These are phyloP conservation scores for Fregata magnificens DNA, from an alignment of 2,113 vertebrate genomes.

Conservation along the genomic window DNA sequence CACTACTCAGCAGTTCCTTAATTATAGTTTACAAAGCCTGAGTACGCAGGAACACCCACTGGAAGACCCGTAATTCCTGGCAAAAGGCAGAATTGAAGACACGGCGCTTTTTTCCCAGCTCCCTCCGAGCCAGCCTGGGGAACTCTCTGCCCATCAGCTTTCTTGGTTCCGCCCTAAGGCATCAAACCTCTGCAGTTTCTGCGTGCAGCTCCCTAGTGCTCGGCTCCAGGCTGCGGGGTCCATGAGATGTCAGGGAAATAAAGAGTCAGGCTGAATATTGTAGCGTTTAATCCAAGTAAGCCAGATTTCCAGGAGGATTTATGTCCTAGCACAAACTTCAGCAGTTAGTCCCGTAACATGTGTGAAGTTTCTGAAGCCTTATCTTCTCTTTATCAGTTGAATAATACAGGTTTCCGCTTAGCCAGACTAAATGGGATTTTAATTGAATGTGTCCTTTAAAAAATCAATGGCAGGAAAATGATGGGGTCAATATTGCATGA, in stretches of 20 bases:
- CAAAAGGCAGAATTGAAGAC: background rate
- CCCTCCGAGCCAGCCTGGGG: background rate
- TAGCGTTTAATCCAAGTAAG: accelerated
- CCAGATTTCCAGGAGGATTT: background rate
- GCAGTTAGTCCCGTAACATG: accelerated
- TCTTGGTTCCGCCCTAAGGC: background rate
- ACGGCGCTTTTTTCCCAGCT: accelerated
- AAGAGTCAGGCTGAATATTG: background rate
- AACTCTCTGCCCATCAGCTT: background rate
- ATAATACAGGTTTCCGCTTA: background rate
- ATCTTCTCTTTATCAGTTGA: background rate
- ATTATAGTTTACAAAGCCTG: background rate
- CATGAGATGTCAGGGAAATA: background rate
- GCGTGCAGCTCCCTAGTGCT: background rate
- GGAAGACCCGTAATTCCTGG: background rate
- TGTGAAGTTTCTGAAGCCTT: background rate
- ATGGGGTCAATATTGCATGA: background rate
- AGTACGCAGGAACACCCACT: background rate
- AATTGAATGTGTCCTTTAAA: background rate
- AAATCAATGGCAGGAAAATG: background rate
- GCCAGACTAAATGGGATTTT: background rate
- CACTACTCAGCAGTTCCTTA: background rate
- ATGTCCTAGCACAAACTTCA: background rate
- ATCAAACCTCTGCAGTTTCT: background rate
- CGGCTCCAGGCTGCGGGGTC: background rate